Percentiles rank a stretch among this genome's conserved stretches.
Evolutionary conservation across 2,113 vertebrate species (phyloP).

Genomic region (Datnioides undecimradiatus): DNA sequence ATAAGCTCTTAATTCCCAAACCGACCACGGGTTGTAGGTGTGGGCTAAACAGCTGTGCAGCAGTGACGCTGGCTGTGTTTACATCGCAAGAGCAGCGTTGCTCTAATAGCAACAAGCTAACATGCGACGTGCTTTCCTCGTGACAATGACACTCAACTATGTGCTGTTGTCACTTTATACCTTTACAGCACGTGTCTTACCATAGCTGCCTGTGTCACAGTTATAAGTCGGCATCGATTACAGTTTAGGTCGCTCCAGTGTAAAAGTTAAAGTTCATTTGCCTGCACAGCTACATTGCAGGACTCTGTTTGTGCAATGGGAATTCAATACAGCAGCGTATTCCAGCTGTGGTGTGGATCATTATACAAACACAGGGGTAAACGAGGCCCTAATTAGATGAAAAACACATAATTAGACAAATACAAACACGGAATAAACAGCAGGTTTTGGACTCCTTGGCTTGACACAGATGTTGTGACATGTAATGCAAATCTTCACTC

Average conservation of each 20-base stretch:
- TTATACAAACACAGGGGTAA: no score
- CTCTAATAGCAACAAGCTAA: slow-evolving; percentile 18
- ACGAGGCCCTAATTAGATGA: no score
- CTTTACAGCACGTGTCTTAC: background rate
- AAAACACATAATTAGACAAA: no score
- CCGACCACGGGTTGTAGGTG: background rate
- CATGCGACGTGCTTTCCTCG: background rate
- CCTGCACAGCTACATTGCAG: no score
- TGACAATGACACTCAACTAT: background rate
- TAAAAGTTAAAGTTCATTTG: background rate
- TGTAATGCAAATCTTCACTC: no score
- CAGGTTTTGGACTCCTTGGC: no score
- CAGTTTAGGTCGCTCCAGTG: background rate
- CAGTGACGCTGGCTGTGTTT: slow-evolving; percentile 14
- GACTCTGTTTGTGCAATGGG: background rate
- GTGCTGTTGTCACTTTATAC: background rate
- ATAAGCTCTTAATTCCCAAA: accelerated
- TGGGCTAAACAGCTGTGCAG: background rate
- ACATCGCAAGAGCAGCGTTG: background rate
- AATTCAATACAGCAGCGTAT: no score
- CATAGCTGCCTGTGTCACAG: accelerated
- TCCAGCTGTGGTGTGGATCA: no score
- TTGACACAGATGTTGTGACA: no score
- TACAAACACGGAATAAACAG: no score
- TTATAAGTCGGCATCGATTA: background rate